Conservation (phyloP, 1,140 invertebrate genomes). For the Sycophila sp. region DNA sequence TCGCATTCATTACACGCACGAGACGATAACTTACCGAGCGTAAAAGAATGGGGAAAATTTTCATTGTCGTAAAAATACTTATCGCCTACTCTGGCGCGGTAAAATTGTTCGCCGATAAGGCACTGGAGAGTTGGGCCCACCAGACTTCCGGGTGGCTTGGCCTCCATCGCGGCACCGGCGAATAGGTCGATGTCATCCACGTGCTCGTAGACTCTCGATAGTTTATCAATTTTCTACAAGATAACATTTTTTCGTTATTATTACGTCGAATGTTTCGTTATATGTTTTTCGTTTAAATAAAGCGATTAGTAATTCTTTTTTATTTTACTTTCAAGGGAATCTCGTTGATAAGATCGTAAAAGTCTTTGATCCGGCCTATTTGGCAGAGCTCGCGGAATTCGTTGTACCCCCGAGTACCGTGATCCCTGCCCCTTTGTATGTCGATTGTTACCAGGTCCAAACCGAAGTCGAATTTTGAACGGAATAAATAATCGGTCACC, state of each 20-base stretch:
- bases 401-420: slow-evolving; percentile 76
- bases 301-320: slow-evolving; percentile 53
- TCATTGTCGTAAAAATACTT: slow-evolving; percentile 70
- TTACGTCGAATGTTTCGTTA: slow-evolving; percentile 58
- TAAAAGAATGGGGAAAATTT: slow-evolving; percentile 64
- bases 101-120: slow-evolving; percentile 73
- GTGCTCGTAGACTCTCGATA: slow-evolving; percentile 58
- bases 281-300: not conserved
- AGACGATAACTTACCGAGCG: slow-evolving; percentile 53
- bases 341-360: slow-evolving; percentile 67
- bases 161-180: slow-evolving; percentile 71
- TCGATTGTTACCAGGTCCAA: slow-evolving; percentile 78
- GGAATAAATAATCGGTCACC: slow-evolving; percentile 73
- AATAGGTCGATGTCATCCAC: slow-evolving; percentile 76
- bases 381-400: slow-evolving; percentile 74
- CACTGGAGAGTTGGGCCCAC: slow-evolving; percentile 73
- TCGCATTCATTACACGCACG: not conserved
- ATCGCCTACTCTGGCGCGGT: slow-evolving; percentile 66
- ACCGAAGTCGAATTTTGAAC: slow-evolving; percentile 65
- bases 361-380: slow-evolving; percentile 64
- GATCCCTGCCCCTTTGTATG: slow-evolving; percentile 77
- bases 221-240: slow-evolving; percentile 22
- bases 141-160: slow-evolving; percentile 62
- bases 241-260: slow-evolving; percentile 35
- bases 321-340: slow-evolving; percentile 59